Base-by-base conservation (phyloP, 1,140 invertebrate species). In the Drosophila willistoni region DNA sequence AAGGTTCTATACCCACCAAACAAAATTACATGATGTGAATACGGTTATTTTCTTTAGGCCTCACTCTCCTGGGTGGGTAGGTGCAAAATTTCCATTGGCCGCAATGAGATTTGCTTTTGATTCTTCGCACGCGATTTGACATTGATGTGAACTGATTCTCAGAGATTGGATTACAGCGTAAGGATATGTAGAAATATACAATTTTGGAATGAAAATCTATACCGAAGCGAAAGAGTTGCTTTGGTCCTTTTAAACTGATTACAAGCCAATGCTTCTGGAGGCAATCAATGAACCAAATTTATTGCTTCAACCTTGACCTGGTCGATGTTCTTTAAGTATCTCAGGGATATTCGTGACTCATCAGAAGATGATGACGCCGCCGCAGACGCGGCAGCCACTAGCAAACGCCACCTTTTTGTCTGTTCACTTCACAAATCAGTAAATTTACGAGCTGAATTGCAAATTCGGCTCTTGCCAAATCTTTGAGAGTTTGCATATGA, bases 381-480 rank as follows among this genome's bases (percentile, higher is more conserved):
- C 25, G 29, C 33, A 33, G 29, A 29, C 55, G 2, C 7, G 19
- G 56, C 7, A 47, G 56, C 33, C 3, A 4, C 22, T 25, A 25
- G 22, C 22, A 25, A 25, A 25, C 22, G 22, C 22, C 56, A 59
- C 56, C 56, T 59, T 59, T 59, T 39, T 59, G 33, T 59, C 14
- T 36, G 34, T 12, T 51, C 44, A 51, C 44, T 51, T 51, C 56
- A 59, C 56, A 59, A 59, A 59, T 59, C 56, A 59, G n/a, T 59
- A 39, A 59, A 59, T 59, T 59, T 59, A 59, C 56, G 56, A 59
- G 56, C 55, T 57, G 55, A 57, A 57, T 57, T 57, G 56, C 56
- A 59, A 59, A 59, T 59, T 51, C 5, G 44, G 14, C 14, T 47
- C 44, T 57, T 57, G n/a, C 13, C 7, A 14, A 34, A 17, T 34